Conservation (phyloP, 2,888 invertebrate genomes). For the Metalampra italica region DNA sequence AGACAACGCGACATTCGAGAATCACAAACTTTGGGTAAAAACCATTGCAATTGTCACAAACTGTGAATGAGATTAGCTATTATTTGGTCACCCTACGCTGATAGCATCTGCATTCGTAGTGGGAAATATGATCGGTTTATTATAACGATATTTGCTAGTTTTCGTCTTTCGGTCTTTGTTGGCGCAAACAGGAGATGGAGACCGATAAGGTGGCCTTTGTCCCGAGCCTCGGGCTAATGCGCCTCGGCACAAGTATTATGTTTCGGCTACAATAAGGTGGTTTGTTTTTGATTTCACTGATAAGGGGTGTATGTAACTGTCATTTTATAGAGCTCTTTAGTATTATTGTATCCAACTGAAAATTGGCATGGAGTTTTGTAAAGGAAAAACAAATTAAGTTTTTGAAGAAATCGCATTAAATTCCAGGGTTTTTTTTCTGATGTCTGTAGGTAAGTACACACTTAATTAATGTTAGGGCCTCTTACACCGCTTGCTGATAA, state of each 20-base stretch:
- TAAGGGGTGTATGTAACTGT: slow-evolving; percentile 34
- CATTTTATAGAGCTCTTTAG: too few species aligned
- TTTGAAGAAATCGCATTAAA: too few species aligned
- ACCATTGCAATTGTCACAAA: slow-evolving; percentile 24
- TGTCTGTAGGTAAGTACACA: too few species aligned
- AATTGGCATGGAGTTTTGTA: too few species aligned
- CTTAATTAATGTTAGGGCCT: too few species aligned
- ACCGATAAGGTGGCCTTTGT: slow-evolving; percentile 35
- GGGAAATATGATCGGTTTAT: slow-evolving; percentile 68
- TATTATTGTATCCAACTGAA: too few species aligned
- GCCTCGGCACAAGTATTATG: slow-evolving; percentile 31
- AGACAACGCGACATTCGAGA: slow-evolving; percentile 27
- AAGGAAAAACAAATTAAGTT: too few species aligned
- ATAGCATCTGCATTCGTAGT: slow-evolving; percentile 43
- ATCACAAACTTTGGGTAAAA: slow-evolving; percentile 23
- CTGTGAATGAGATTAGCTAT: slow-evolving; percentile 56
- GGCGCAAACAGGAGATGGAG: slow-evolving; percentile 33
- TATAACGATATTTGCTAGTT: slow-evolving; percentile 73
- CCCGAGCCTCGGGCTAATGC: slow-evolving; percentile 25
- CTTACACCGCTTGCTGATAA: too few species aligned
- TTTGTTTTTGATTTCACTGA: slow-evolving; percentile 50
- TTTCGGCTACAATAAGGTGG: slow-evolving; percentile 39
- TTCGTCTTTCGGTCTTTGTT: slow-evolving; percentile 42
- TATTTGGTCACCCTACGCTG: slow-evolving; percentile 60
- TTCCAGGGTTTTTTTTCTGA: too few species aligned